These are phyloP conservation scores for Drosophila ogumai DNA, from an alignment of 1,140 invertebrate species.

Conservation along the genomic window DNA sequence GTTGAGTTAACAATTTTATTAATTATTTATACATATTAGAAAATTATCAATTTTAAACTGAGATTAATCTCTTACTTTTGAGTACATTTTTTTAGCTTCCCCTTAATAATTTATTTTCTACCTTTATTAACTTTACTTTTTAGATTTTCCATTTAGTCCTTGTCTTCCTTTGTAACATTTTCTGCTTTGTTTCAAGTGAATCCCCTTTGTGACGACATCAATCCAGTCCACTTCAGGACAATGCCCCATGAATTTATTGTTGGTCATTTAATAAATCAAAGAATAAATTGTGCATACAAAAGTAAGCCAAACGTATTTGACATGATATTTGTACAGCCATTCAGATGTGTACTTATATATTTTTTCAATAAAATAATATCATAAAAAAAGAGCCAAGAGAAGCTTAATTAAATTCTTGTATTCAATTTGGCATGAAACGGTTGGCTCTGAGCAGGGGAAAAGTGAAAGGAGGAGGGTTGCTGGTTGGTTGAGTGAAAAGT, in stretches of 20 bases:
- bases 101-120: not conserved
- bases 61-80: too few species aligned
- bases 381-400: slow-evolving; percentile 39
- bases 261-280: slow-evolving; percentile 58
- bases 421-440: slow-evolving; percentile 81
- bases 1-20: not conserved
- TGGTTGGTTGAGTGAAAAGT: slow-evolving; percentile 25
- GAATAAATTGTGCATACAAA: slow-evolving; percentile 51
- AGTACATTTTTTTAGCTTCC: too few species aligned
- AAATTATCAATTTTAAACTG: too few species aligned
- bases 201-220: slow-evolving; percentile 16
- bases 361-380: slow-evolving; percentile 66
- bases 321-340: slow-evolving; percentile 21
- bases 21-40: not conserved
- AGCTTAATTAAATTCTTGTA: slow-evolving; percentile 82
- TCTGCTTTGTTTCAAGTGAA: not conserved
- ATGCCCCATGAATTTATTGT: slow-evolving; percentile 23
- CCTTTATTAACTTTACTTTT: not conserved
- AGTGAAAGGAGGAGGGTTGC: slow-evolving; percentile 1
- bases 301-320: slow-evolving; percentile 43
- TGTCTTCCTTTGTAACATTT: not conserved
- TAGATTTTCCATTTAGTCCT: not conserved
- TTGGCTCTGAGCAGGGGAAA: not conserved
- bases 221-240: slow-evolving; percentile 5
- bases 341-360: slow-evolving; percentile 16